Conservation (phyloP, 2,888 invertebrate species). For the Chrysolina oricalcia region DNA sequence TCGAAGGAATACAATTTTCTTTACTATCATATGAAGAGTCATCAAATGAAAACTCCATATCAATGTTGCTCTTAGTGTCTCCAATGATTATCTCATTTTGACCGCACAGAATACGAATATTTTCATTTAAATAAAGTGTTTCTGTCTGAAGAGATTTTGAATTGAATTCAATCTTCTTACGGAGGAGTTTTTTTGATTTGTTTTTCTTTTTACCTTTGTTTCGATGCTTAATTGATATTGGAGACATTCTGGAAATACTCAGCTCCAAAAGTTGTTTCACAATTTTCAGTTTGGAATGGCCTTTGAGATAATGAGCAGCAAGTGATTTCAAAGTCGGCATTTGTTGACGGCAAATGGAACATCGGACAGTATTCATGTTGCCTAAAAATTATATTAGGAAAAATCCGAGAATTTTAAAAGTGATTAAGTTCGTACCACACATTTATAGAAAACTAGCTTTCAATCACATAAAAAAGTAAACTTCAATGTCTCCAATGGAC, state of each 20-base stretch:
- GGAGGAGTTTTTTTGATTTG: constrained; percentile 29
- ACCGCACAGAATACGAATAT: constrained; percentile 59
- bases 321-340: constrained; percentile 56
- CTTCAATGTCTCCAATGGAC: background rate
- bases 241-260: constrained; percentile 45
- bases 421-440: background rate
- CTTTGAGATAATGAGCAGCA: constrained; percentile 56
- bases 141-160: constrained; percentile 46
- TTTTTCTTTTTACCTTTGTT: constrained; percentile 39
- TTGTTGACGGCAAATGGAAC: constrained; percentile 57
- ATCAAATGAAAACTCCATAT: constrained; percentile 60
- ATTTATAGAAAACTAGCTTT: background rate
- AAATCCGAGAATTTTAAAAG: background rate
- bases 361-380: constrained; percentile 54
- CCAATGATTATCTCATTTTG: constrained; percentile 60
- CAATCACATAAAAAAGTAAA: background rate
- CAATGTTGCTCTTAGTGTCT: constrained; percentile 57
- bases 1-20: constrained; percentile 40
- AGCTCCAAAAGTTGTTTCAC: constrained; percentile 56
- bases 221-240: constrained; percentile 44
- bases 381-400: constrained; percentile 22
- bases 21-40: constrained; percentile 51
- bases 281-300: constrained; percentile 60
- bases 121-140: constrained; percentile 58
- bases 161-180: constrained; percentile 24